Conservation (phyloP, 2,888 invertebrate genomes). For the Sinohyriopsis cumingii region DNA sequence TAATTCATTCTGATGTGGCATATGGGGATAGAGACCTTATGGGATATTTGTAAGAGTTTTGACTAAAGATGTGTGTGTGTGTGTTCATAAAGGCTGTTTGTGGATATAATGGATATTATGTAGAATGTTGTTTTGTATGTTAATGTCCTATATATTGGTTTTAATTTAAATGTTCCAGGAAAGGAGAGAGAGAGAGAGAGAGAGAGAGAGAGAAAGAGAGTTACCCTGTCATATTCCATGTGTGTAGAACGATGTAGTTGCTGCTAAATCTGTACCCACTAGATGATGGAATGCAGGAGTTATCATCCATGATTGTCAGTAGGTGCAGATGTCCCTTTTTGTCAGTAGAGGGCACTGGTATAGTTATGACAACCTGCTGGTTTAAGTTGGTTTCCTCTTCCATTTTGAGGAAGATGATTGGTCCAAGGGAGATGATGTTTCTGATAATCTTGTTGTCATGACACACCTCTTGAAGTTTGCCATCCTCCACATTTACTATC, state of each 20-base stretch:
- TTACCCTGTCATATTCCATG: constrained; percentile 66
- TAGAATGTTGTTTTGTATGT: too few species aligned
- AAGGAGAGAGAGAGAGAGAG: too few species aligned
- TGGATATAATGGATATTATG: too few species aligned
- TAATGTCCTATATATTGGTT: too few species aligned
- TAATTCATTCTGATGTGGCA: too few species aligned
- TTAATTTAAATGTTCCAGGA: too few species aligned
- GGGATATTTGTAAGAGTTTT: too few species aligned
- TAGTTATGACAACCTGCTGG: constrained; percentile 59
- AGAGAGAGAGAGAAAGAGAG: constrained; percentile 4
- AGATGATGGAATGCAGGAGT: constrained; percentile 62
- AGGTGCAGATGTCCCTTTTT: constrained; percentile 53
- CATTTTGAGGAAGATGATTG: constrained; percentile 54
- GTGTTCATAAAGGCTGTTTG: too few species aligned
- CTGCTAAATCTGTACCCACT: constrained; percentile 54
- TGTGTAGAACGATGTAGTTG: constrained; percentile 58
- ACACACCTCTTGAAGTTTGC: constrained; percentile 26
- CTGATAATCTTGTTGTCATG: constrained; percentile 35
- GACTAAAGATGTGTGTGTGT: too few species aligned
- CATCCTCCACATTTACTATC: constrained; percentile 37
- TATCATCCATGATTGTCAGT: constrained; percentile 63
- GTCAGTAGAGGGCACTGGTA: constrained; percentile 57
- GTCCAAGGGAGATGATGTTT: constrained; percentile 63
- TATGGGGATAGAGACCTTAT: too few species aligned
- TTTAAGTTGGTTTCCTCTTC: constrained; percentile 41